Evolutionary conservation across 2,888 invertebrate genomes (phyloP).

Genomic region (Drosophila fungiperda): DNA sequence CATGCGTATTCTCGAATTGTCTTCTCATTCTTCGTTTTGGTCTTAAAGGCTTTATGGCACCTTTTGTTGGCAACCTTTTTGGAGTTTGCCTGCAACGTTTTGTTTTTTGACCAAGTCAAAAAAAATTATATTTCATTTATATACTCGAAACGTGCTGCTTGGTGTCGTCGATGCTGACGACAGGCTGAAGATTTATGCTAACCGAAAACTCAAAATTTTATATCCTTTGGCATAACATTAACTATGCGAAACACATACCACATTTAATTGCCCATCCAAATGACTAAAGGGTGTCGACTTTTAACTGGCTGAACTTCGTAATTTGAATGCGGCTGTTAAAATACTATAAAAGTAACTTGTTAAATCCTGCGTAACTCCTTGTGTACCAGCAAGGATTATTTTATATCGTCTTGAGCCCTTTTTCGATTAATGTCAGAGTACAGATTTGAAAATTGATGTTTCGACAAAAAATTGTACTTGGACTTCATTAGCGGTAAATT

Average conservation of each 20-base stretch:
- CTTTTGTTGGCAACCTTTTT: slow-evolving; percentile 42
- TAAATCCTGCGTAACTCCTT: slow-evolving; percentile 46
- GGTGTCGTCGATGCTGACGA: slow-evolving; percentile 57
- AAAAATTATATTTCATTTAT: slow-evolving; percentile 40
- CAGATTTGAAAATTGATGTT: slow-evolving; percentile 28
- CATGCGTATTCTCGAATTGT: not conserved
- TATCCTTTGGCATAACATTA: slow-evolving; percentile 39
- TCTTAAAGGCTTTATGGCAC: slow-evolving; percentile 72
- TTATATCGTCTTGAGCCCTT: slow-evolving; percentile 18
- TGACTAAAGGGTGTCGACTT: slow-evolving; percentile 36
- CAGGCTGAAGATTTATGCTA: slow-evolving; percentile 68
- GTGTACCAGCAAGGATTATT: slow-evolving; percentile 1
- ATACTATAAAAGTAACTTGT: slow-evolving; percentile 21
- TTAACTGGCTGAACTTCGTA: slow-evolving; percentile 62
- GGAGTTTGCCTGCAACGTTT: slow-evolving; percentile 28
- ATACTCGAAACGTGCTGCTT: slow-evolving; percentile 30
- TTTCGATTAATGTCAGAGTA: slow-evolving; percentile 57
- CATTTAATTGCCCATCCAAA: slow-evolving; percentile 73
- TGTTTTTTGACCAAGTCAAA: slow-evolving; percentile 39
- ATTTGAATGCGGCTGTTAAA: slow-evolving; percentile 57
- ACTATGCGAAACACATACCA: slow-evolving; percentile 26
- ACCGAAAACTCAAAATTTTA: slow-evolving; percentile 61
- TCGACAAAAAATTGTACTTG: slow-evolving; percentile 32
- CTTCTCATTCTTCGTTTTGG: slow-evolving; percentile 2
- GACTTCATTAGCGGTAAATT: slow-evolving; percentile 61